Evolutionary conservation across 2,888 invertebrate genomes (phyloP), one percentile per base, ranked within the genome.

Genomic region (Pristionchus maxplancki): DNA sequence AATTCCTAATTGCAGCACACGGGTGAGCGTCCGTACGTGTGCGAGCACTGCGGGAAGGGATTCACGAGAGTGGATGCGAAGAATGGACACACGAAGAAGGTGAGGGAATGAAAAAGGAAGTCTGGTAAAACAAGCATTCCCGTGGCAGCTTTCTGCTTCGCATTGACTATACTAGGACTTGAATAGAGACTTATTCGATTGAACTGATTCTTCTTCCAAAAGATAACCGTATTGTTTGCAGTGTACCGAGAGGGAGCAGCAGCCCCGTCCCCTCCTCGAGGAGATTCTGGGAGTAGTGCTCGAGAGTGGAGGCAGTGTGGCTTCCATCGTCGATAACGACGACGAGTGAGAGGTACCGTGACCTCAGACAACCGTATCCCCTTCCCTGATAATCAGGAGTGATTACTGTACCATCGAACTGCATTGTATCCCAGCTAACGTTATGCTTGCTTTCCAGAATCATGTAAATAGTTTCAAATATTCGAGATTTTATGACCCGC

Each of bases 11-110:
- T 8, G 8, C 48, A 78, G 78, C 87, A 87, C 74, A 87, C 87
- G 50, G 87, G 87, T 9, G 87, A 87, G 87, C 44, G 74, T 34
- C 87, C 87, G 50, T 87, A 87, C 74, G 50, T 58, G n/a, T 87
- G 87, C n/a, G 74, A 74, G 37, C 20, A 34, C 37, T 87, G 87
- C 37, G 74, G 87, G 31, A 87, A 74, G 87, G 87, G 71, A 48
- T 87, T 87, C 74, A 58, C 87, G 20, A 28, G 87, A 20, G 50
- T 58, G 24, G 87, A 87, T 34, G 71, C 71, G 28, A 87, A 53
- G 87, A 71, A 50, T 50, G 50, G 58, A 53, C 87, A 87, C 44
- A 31, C 31, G 20, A 87, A 58, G 40, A 87, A 87, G 74, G 87
- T 85, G 15, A 53, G 31, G 15, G 13, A 1, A 34, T n/a, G 48